Base-by-base conservation (phyloP, 1,140 invertebrate species). In the Metaphire vulgaris region DNA sequence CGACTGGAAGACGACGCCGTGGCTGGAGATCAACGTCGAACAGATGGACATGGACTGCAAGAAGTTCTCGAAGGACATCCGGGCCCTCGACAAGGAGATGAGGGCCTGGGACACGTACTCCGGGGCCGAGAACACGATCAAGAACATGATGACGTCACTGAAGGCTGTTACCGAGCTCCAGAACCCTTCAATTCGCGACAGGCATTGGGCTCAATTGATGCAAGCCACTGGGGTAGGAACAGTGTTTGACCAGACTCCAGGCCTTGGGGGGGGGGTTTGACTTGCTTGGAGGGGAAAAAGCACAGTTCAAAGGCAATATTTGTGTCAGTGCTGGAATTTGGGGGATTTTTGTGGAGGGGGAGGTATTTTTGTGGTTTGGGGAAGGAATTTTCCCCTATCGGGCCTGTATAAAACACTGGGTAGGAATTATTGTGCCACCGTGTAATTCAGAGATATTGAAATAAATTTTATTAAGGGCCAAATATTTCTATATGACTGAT, bases 31-130 rank as follows among this genome's bases (percentile, higher is more conserved):
- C 70, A 94, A 98, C 86, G 94, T 97, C 41, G 96, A 98, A 87
- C 95, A 95, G 82, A 97, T 98, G 95, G 96, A 98, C 82, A 94
- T 97, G 80, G 95, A 98, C 87, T 97, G 95, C 85, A 98, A 98
- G 85, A 95, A 96, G 83, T 97, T 97, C 87, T 92, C 32, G 16
- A 73, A 73, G 34, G 72, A 73, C 28, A 29, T 73, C 32, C 32
- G 34, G 69, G 89, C 89, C 16, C 86, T 97, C 76, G 95, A 97
- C 83, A 97, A 96, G 83, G 92, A 96, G 77, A 90, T 93, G 85
- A 89, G 93, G 80, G 82, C 84, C 65, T 98, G 95, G 95, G 93
- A 97, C 81, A 91, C 93, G 0, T 98, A 85, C 75, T 77, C 78
- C n/a, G 86, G 86, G 6, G 79, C 85, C 12, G 86, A 87, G 78